Conservation (phyloP, 2,113 vertebrate genomes). For the Amphiprion percula region DNA sequence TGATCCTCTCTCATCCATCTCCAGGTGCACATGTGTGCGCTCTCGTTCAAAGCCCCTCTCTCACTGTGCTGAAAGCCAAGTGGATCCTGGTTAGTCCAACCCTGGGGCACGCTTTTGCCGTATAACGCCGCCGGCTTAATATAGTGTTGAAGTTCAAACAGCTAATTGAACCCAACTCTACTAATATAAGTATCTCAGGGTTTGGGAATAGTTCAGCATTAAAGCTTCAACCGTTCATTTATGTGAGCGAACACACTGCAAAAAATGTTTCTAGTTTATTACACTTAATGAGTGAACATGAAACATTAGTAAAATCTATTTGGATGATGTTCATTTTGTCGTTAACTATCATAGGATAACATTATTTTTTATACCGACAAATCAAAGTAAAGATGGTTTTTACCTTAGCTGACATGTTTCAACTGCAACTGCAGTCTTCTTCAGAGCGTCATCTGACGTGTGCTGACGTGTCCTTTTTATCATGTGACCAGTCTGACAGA, state of each 20-base stretch:
- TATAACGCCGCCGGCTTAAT: slow-evolving; percentile 52
- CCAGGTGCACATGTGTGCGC: slow-evolving; percentile 56
- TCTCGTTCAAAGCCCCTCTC: slow-evolving; percentile 59
- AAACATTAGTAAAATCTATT: not conserved
- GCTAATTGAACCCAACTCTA: not conserved
- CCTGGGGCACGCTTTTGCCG: slow-evolving; percentile 37
- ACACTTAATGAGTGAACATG: not conserved
- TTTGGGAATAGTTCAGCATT: not conserved
- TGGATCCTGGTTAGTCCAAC: slow-evolving; percentile 58
- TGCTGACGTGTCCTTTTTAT: no score
- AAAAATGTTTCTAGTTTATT: not conserved
- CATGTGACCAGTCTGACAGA: no score
- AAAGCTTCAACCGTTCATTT: not conserved
- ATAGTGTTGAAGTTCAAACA: slow-evolving; percentile 13
- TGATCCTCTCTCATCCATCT: slow-evolving; percentile 73
- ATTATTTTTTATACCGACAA: no score
- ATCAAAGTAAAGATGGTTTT: no score
- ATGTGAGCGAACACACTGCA: not conserved
- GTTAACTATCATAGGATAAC: no score
- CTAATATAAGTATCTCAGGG: slow-evolving; percentile 10
- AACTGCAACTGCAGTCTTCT: no score
- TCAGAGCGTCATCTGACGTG: no score
- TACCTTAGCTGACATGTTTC: no score
- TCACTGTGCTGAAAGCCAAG: slow-evolving; percentile 59
- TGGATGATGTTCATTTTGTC: no score